Evolutionary conservation across 2,888 invertebrate species (phyloP).

Genomic region (Eretmocerus hayati): DNA sequence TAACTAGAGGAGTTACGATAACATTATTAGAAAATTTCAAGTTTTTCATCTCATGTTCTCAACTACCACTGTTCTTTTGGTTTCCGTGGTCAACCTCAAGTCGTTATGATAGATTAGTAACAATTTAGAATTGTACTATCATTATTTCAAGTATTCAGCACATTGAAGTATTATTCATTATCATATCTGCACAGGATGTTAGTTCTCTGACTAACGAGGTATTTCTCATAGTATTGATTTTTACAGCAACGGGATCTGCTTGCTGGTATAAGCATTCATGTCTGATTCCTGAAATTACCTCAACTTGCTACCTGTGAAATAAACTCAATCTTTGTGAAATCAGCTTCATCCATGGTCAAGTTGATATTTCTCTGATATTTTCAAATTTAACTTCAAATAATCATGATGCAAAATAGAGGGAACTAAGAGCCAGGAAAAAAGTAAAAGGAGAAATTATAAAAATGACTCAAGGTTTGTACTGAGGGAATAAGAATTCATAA

Average conservation of each 20-base stretch:
- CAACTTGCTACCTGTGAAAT: constrained; percentile 43
- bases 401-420: not conserved
- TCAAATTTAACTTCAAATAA: not conserved
- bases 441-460: constrained; percentile 5
- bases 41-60: no score
- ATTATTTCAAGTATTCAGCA: no score
- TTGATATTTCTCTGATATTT: constrained; percentile 6
- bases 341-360: constrained; percentile 13
- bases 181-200: constrained; percentile 11
- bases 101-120: no score
- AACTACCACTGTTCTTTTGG: no score
- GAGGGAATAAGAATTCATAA: constrained; percentile 14
- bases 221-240: constrained; percentile 7
- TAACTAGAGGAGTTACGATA: no score
- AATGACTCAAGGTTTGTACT: constrained; percentile 6
- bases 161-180: not conserved
- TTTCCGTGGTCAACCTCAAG: no score
- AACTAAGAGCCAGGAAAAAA: constrained; percentile 3
- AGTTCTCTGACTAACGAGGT: constrained; percentile 12
- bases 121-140: no score
- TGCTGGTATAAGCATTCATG: constrained; percentile 38
- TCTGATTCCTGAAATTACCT: constrained; percentile 35
- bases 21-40: no score
- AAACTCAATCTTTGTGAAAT: constrained; percentile 33
- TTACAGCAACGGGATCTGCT: constrained; percentile 29